Conservation (phyloP, 2,888 invertebrate species). For the Acleris literana region DNA sequence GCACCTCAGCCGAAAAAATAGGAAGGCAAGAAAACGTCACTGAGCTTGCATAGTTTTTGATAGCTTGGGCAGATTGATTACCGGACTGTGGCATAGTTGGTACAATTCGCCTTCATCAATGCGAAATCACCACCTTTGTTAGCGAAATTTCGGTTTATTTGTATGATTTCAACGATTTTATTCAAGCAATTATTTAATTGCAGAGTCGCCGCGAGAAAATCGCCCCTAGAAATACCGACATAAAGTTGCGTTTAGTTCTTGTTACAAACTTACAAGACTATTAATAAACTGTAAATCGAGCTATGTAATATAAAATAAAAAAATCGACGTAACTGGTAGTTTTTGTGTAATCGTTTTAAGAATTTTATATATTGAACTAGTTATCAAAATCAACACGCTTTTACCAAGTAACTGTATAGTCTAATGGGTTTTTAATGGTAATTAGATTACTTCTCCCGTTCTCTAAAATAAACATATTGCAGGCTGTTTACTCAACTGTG, state of each 20-base stretch:
- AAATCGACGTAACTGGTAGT: too few relatives aligned
- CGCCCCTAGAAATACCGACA: constrained; percentile 22
- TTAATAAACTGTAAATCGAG: constrained; percentile 8
- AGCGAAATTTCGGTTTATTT: background rate
- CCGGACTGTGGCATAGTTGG: too few relatives aligned
- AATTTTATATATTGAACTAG: too few relatives aligned
- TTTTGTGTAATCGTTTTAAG: too few relatives aligned
- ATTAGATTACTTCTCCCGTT: background rate
- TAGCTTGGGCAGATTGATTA: too few relatives aligned
- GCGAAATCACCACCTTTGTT: too few relatives aligned
- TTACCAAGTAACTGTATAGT: constrained; percentile 16
- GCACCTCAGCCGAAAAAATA: too few relatives aligned
- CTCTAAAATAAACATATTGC: too few relatives aligned
- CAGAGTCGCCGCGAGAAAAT: constrained; percentile 21
- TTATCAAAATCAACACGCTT: background rate
- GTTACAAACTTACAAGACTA: constrained; percentile 7
- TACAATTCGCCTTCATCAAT: too few relatives aligned
- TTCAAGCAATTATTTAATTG: constrained; percentile 18
- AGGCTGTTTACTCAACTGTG: too few relatives aligned
- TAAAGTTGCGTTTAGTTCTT: constrained; percentile 27
- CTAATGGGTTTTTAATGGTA: background rate
- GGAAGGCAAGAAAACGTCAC: too few relatives aligned
- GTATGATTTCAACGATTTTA: constrained; percentile 1
- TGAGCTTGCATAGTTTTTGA: too few relatives aligned
- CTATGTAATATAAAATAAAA: constrained; percentile 7